Base-by-base conservation (phyloP, 1,140 invertebrate species). In the Antheraea mylitta region DNA sequence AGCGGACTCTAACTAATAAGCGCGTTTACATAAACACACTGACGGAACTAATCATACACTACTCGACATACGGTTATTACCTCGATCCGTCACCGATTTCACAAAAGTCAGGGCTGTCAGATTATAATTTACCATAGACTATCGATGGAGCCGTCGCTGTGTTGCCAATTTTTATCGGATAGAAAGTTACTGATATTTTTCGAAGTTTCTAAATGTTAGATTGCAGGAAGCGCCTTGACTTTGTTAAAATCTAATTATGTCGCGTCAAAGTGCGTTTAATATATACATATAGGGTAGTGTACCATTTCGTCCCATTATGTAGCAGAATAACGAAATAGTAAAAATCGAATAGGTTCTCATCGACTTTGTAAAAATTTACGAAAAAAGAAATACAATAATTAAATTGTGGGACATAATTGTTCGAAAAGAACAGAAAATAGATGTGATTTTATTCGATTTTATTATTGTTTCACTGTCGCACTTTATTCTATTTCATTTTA, bases 1-100 rank as follows among this genome's bases (percentile, higher is more conserved):
- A 58, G 74, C 86, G 18, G 87, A 91, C 66, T 75, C 81, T 18
- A 81, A 86, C 74, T 78, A 62, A 66, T 67, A 67, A 65, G 45
- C 38, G 53, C 61, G 65, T 68, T 68, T 37, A 71, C 11, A 11
- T 42, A 42, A 42, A 42, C 38, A 60, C 63, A 64, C 45, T 59
- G 63, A 62, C 65, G 66, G 38, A 62, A 70, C 66, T 64, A 37
- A 66, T 62, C 68, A 67, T 64, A 71, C 67, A 71, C 67, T 58
- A 7, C 42, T 19, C 69, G 66, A 18, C 18, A 11, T 30, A 30
- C 38, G 38, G 38, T 42, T 42, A 9, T 42, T 42, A 30, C 22
- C 22, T 30, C 22, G 22, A 30, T 30, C 4, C 22, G 1, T 30
- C 4, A 30, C 1, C 22, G 22, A 30, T 30, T 42, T 42, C 38